A percentile compares a stretch with the other conserved stretches of the same genome.
These are phyloP conservation scores for Agrotis clavis DNA, from an alignment of 2,888 invertebrate species.

Conservation along the genomic window DNA sequence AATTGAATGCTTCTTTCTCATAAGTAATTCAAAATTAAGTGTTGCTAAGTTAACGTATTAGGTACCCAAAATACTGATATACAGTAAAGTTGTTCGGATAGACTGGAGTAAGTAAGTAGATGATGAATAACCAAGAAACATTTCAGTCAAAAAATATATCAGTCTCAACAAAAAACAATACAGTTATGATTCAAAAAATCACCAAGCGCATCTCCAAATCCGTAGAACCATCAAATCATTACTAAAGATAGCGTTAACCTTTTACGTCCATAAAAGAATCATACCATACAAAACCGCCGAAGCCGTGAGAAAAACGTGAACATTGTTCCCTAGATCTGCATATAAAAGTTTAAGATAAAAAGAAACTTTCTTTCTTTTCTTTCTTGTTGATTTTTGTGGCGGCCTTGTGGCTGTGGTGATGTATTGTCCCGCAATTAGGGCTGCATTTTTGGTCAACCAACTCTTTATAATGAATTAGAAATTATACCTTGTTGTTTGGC, in stretches of 20 bases:
- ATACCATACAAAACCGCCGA: slow-evolving; percentile 55
- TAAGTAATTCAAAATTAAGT: neutral
- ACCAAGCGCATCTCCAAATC: slow-evolving; percentile 42
- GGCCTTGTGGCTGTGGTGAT: slow-evolving; percentile 56
- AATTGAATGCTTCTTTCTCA: neutral
- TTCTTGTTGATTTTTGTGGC: slow-evolving; percentile 64
- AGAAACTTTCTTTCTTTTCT: slow-evolving; percentile 76
- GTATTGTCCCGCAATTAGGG: slow-evolving; percentile 62
- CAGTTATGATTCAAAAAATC: slow-evolving; percentile 40
- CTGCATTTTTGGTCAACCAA: slow-evolving; percentile 45
- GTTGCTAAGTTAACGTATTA: neutral
- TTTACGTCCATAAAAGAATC: slow-evolving; percentile 63
- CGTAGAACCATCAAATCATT: slow-evolving; percentile 56
- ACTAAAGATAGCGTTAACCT: slow-evolving; percentile 61
- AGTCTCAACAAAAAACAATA: neutral
- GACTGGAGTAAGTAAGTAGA: too few species aligned
- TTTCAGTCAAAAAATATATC: neutral
- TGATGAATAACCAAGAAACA: too few species aligned
- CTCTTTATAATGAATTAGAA: slow-evolving; percentile 31
- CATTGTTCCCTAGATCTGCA: slow-evolving; percentile 72
- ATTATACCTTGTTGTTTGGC: neutral
- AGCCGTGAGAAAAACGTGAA: slow-evolving; percentile 78
- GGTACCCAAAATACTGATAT: neutral
- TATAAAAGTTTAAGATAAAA: slow-evolving; percentile 69
- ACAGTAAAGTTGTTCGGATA: too few species aligned